Evolutionary conservation across 2,888 invertebrate genomes (phyloP).

Genomic region (Orthosia gothica): DNA sequence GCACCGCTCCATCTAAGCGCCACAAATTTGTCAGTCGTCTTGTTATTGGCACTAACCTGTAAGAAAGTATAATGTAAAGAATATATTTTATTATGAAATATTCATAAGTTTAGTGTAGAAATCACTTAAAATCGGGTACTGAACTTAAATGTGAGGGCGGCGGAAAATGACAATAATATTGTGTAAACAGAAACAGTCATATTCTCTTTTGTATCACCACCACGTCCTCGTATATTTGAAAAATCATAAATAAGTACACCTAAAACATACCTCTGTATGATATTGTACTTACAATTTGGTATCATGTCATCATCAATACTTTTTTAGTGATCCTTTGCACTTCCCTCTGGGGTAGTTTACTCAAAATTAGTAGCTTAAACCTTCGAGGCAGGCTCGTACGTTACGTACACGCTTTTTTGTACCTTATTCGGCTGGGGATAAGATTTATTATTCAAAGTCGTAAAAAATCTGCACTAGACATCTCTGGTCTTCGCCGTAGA

Average conservation of each 20-base stretch:
- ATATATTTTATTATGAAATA: slow-evolving; percentile 72
- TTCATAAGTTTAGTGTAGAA: slow-evolving; percentile 64
- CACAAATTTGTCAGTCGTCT: slow-evolving; percentile 55
- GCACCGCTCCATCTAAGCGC: slow-evolving; percentile 47
- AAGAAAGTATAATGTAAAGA: slow-evolving; percentile 65
- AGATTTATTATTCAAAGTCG: slow-evolving; percentile 9
- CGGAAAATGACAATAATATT: slow-evolving; percentile 70
- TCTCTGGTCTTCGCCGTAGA: slow-evolving; percentile 13
- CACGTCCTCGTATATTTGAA: slow-evolving; percentile 12
- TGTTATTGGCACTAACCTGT: slow-evolving; percentile 61
- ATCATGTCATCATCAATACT: slow-evolving; percentile 18
- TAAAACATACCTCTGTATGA: slow-evolving; percentile 9
- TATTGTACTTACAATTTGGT: slow-evolving; percentile 49
- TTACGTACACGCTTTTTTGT: not conserved
- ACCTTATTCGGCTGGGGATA: slow-evolving; percentile 10
- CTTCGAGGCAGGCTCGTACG: not conserved
- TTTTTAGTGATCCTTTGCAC: slow-evolving; percentile 9
- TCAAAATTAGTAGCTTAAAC: not conserved
- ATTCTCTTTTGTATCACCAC: slow-evolving; percentile 31
- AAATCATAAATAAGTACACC: slow-evolving; percentile 8
- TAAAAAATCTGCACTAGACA: not conserved
- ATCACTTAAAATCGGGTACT: slow-evolving; percentile 61
- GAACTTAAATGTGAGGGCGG: slow-evolving; percentile 52
- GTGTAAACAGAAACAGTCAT: slow-evolving; percentile 45
- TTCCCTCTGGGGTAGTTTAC: not conserved